Conservation (phyloP, 2,888 invertebrate species). For the Orthonychiurus folsomi region DNA sequence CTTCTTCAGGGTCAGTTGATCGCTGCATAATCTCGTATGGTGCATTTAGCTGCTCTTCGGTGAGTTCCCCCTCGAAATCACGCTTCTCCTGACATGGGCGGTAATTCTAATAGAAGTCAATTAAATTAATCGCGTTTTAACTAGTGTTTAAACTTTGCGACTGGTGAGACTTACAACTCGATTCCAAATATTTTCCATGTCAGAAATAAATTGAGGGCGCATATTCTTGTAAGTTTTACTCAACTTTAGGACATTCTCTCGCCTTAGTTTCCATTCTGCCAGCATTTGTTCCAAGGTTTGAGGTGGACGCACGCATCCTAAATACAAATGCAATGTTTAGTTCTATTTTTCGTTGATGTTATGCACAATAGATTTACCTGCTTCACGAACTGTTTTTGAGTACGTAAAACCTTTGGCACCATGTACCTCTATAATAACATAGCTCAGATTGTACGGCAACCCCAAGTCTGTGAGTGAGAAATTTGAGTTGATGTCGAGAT, state of each 20-base stretch:
- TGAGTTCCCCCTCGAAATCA: not conserved
- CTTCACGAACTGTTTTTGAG: slow-evolving; percentile 12
- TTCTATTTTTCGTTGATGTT: not conserved
- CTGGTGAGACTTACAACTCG: slow-evolving; percentile 17
- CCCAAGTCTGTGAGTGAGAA: slow-evolving; percentile 15
- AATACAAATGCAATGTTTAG: not conserved
- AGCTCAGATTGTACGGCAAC: slow-evolving; percentile 19
- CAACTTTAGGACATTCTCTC: slow-evolving; percentile 7
- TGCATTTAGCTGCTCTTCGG: not conserved
- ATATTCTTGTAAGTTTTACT: slow-evolving; percentile 11
- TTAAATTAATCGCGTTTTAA: not conserved
- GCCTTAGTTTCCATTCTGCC: slow-evolving; percentile 22
- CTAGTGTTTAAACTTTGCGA: not conserved
- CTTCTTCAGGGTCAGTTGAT: not conserved
- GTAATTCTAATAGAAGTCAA: not conserved
- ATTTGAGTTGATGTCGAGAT: not conserved
- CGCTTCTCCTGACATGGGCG: not conserved
- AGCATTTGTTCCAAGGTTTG: slow-evolving; percentile 16
- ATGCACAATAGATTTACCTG: slow-evolving; percentile 4
- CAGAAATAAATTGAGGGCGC: too few species aligned
- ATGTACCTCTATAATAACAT: slow-evolving; percentile 32
- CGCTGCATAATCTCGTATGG: not conserved
- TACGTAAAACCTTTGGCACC: slow-evolving; percentile 26
- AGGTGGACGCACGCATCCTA: slow-evolving; percentile 12
- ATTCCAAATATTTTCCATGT: slow-evolving; percentile 29